A percentile compares a stretch with the other conserved stretches of the same genome.
These are phyloP conservation scores for Loris lydekkerianus DNA, from an alignment of 2,797 vertebrate genomes.

Conservation along the genomic window DNA sequence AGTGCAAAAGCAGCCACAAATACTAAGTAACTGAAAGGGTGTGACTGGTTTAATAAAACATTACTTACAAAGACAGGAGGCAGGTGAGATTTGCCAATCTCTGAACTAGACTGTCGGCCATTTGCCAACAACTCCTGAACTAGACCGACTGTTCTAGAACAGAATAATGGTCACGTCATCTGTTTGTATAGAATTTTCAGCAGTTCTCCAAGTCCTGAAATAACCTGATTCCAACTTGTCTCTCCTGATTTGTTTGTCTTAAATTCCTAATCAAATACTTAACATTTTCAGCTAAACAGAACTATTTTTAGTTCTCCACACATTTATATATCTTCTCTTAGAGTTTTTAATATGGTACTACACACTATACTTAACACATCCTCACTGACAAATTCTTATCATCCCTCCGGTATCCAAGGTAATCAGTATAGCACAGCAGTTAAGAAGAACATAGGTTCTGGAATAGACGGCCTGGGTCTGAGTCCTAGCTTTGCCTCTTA, in stretches of 20 bases:
- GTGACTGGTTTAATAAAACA: conserved; percentile 7
- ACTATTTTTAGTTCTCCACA: conserved; percentile 14
- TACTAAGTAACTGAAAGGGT: not conserved
- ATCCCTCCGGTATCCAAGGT: not conserved
- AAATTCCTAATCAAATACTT: conserved; percentile 5
- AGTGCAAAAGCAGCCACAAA: conserved; percentile 7
- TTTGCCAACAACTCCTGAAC: not conserved
- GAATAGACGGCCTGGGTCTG: not conserved
- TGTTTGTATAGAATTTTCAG: conserved; percentile 14
- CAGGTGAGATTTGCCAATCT: not conserved
- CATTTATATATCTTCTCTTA: not conserved
- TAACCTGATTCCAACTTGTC: not conserved
- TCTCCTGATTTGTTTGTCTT: not conserved
- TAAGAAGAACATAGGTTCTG: not conserved
- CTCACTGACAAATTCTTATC: conserved; percentile 5
- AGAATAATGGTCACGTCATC: not conserved
- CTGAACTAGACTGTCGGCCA: not conserved
- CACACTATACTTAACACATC: not conserved
- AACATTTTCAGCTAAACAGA: not conserved
- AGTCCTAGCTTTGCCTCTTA: not conserved
- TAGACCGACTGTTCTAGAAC: not conserved
- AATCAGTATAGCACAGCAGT: not conserved
- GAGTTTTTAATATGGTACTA: not conserved
- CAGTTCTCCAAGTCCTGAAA: not conserved
- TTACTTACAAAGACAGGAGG: not conserved